Evolutionary conservation across 2,888 invertebrate species (phyloP).

Genomic region (Tinea trinotella): DNA sequence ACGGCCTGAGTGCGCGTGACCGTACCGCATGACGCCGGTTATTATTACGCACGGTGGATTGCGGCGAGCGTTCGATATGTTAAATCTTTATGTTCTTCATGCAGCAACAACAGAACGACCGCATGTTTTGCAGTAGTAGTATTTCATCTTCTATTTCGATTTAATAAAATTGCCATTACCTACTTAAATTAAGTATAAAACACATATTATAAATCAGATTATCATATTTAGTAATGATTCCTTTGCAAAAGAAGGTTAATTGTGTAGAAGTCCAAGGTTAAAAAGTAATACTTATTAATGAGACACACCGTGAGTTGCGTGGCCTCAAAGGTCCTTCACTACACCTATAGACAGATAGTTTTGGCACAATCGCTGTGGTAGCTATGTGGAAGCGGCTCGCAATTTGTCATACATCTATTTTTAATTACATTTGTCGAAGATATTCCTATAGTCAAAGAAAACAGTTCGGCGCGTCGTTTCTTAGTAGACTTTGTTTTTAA

Average conservation of each 20-base stretch:
- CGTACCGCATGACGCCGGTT: constrained; percentile 18
- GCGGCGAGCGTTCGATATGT: constrained; percentile 3
- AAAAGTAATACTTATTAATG: background rate
- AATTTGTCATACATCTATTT: constrained; percentile 17
- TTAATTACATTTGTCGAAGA: constrained; percentile 16
- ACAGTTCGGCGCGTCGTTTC: too few species aligned
- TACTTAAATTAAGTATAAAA: too few species aligned
- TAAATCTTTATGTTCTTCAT: background rate
- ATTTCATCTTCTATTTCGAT: too few species aligned
- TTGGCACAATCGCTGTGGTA: constrained; percentile 5
- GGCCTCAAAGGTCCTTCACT: background rate
- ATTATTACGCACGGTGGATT: constrained; percentile 18
- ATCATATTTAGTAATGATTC: too few species aligned
- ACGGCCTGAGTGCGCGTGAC: constrained; percentile 17
- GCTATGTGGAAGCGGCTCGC: constrained; percentile 13
- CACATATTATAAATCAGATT: too few species aligned
- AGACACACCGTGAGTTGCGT: background rate
- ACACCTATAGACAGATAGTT: background rate
- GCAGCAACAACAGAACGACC: background rate
- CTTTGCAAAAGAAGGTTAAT: too few species aligned
- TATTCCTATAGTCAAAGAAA: background rate
- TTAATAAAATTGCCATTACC: too few species aligned
- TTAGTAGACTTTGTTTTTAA: background rate
- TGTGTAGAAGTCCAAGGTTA: background rate
- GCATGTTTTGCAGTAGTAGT: too few species aligned